Evolutionary conservation across 1,140 invertebrate genomes (phyloP), one percentile per base, ranked within the genome.

Genomic region (Rhynchophorus ferrugineus): DNA sequence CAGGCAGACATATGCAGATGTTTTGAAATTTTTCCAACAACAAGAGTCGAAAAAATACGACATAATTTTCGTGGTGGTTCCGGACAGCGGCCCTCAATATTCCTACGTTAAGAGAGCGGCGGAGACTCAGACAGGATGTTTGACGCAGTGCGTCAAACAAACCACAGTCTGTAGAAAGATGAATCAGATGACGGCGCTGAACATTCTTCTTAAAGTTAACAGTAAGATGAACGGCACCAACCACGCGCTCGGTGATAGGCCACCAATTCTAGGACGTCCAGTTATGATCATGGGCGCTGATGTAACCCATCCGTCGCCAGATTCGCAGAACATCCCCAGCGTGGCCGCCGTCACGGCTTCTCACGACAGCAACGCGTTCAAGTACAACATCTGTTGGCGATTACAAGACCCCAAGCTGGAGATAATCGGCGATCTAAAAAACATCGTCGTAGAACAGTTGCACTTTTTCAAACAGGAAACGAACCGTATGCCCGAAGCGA

Each of bases 151-250:
- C 61, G 72, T 95, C 6, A 87, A 84, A 63, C 65, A 71, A 18
- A 59, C 43, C 44, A 91, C 82, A 9, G 62, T 78, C 1, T 67
- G 34, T 52, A 13, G 45, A n/a, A 68, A 61, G 48, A 67, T 73
- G 50, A 75, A 70, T 55, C 18, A 51, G 6, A 64, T 74, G 2
- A 74, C 78, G 0, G 79, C 80, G 0, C 63, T 67, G 0, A 95
- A 95, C 65, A 82, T 95, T 54, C 66, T 92, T 11, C 66, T 91
- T 1, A 95, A 95, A 74, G 37, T 38, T 5, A 80, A 81, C 59
- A 81, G 87, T 0, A 94, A 95, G 69, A 61, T 94, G 22, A 88
- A 89, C 69, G 89, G 89, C 0, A 72, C 81, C 0, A 95, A 94
- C 73, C 86, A 91, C 63, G 70, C 64, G 11, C 60, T 90, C 5